Base-by-base conservation (phyloP, 2,888 invertebrate species). In the Nymphalis urticae region DNA sequence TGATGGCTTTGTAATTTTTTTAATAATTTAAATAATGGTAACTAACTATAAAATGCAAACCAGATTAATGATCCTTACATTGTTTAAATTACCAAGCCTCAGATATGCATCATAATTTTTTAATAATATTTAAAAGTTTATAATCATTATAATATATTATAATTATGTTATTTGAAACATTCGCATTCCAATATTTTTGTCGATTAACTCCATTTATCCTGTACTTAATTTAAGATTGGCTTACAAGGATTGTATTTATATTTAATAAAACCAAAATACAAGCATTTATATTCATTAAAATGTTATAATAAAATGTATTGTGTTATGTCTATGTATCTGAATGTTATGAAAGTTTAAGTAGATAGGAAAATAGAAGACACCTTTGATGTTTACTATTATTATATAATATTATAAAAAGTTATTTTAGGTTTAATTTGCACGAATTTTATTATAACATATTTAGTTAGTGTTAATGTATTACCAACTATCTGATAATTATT, bases 111-210 rank as follows among this genome's bases (percentile, higher is more conserved):
- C 24, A 54, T 54, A 27, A 36, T n/a, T 36, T 32, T 53, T 13
- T 24, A 24, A 53, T 24, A 32, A 19, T 19, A 58, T 19, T 58
- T 19, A 27, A 56, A 56, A 27, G 16, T n/a, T n/a, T 17, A 56
- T 56, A 10, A 53, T 61, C 53, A 19, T 61, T 53, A n/a, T 66
- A 48, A 66, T 13, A 42, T 42, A 42, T 42, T 42, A 42, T 42
- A 42, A 16, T 24, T 47, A 66, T 61, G 19, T 61, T 19, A 27
- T 58, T 24, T 53, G n/a, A 66, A 27, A 27, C 54, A 60, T 60
- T 61, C 48, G 48, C 66, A 66, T 66, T 66, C 66, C 66, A 66
- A 66, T 58, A 42, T 42, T 56, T 42, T 32, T 32, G 32, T 58
- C 36, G 4, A 36, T 36, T 19, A n/a, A 36, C 32, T 58, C 36